Base-by-base conservation (phyloP, 2,797 vertebrate species). In the Platyrinchus mystaceus region DNA sequence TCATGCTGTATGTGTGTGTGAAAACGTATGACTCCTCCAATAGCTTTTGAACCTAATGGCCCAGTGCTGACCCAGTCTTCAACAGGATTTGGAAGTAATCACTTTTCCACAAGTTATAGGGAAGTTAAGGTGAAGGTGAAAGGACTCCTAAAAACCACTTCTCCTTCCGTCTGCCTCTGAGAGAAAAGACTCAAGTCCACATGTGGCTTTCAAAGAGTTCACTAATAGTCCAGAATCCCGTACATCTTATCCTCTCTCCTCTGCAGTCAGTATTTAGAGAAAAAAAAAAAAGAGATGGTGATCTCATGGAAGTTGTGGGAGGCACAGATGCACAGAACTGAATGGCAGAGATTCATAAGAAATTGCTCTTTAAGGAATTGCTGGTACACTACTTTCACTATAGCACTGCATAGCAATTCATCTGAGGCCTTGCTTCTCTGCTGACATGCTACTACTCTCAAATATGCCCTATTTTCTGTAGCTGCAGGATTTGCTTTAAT, bases 91-190 rank as follows among this genome's bases (percentile, higher is more conserved):
- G 1, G 15, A 63, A 39, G 14, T 44, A 82, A 58, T 27, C 43
- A 39, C 18, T 36, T 32, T 83, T 32, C 21, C 34, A 34, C 6
- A 66, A 60, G 11, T 26, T 59, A 60, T 10, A 70, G 50, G 36
- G 81, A 78, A 63, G 67, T 34, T n/a, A 75, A 58, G 21, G 9
- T 30, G n/a, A 34, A 69, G 15, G 15, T 28, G 21, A 52, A 84
- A 59, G 44, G 41, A 70, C 26, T 39, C 10, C 12, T 22, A n/a
- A 53, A 70, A 46, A 7, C 11, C 10, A 12, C 24, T 5, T 58
- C 28, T 46, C 7, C 50, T 50, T 15, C 9, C 18, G 27, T 5
- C 32, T 64, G 14, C 2, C 0, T 6, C 2, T 0, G 1, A 56
- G 20, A 41, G 36, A 63, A 76, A 63, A 10, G 18, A 10, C 20